Conservation (phyloP, 2,888 invertebrate species). For the Caenorhabditis imperialis region DNA sequence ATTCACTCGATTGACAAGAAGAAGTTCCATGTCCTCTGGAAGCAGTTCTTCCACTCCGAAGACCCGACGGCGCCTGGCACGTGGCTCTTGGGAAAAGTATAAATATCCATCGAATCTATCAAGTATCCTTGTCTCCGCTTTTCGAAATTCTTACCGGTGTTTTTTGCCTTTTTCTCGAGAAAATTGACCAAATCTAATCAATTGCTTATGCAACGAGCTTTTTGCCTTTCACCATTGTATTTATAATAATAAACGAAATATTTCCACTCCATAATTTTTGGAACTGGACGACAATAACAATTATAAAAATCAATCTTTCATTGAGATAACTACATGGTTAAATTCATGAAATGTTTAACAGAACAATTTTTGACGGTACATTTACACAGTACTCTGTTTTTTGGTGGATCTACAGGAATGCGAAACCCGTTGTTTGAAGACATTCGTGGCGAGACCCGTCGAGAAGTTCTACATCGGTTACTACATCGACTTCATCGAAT, state of each 20-base stretch:
- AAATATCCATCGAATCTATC: conserved; percentile 1
- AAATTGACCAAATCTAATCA: not conserved
- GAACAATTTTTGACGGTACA: no score
- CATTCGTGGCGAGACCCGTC: conserved; percentile 21
- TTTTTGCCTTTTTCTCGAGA: conserved; percentile 7
- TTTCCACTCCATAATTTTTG: no score
- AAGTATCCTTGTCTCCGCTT: not conserved
- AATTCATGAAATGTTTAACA: no score
- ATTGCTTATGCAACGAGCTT: conserved; percentile 31
- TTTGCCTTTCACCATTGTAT: no score
- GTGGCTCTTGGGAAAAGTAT: conserved; percentile 48
- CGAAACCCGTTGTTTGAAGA: conserved; percentile 12
- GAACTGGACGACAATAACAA: no score
- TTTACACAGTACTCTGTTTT: conserved; percentile 39
- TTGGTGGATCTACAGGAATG: conserved; percentile 3
- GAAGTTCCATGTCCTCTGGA: conserved; percentile 50
- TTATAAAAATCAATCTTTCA: no score
- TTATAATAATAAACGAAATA: no score
- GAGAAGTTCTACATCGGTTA: not conserved
- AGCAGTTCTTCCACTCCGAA: conserved; percentile 55
- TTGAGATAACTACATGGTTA: no score
- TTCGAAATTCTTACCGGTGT: conserved; percentile 35
- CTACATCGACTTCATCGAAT: not conserved
- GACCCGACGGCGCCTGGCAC: conserved; percentile 45
- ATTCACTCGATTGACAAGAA: conserved; percentile 49